Conservation (phyloP, 2,888 invertebrate genomes). For the Lottia gigantea region DNA sequence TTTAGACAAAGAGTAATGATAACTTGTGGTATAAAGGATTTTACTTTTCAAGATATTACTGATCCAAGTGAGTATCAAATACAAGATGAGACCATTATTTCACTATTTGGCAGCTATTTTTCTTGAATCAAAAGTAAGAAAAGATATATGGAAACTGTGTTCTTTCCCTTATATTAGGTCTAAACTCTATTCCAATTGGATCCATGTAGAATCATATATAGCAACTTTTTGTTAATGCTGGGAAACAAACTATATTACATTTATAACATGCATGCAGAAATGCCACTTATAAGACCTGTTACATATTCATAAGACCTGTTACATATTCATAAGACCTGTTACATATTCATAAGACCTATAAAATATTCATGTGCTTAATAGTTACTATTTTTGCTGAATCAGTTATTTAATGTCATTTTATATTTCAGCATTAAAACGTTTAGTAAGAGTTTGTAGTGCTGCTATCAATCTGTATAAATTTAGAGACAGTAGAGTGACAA, state of each 20-base stretch:
- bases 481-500: slow-evolving; percentile 30
- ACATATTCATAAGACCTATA: background rate
- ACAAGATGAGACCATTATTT: no score
- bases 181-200: no score
- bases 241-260: no score
- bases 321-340: no score
- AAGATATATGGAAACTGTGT: background rate
- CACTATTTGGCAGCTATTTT: no score
- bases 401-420: slow-evolving; percentile 12
- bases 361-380: background rate
- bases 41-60: slow-evolving; percentile 41
- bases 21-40: slow-evolving; percentile 42
- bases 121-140: background rate
- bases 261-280: no score
- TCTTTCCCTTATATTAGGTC: no score
- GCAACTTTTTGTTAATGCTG: no score
- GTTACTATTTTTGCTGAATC: background rate
- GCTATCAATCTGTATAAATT: slow-evolving; percentile 48
- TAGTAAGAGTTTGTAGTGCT: slow-evolving; percentile 46
- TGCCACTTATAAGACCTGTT: background rate
- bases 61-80: slow-evolving; percentile 42
- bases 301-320: no score
- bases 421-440: slow-evolving; percentile 37
- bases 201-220: no score
- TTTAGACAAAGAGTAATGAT: slow-evolving; percentile 37